phyloP scores from a whole-genome alignment of 2,113 vertebrate genomes.

The Macaca mulatta region DNA sequence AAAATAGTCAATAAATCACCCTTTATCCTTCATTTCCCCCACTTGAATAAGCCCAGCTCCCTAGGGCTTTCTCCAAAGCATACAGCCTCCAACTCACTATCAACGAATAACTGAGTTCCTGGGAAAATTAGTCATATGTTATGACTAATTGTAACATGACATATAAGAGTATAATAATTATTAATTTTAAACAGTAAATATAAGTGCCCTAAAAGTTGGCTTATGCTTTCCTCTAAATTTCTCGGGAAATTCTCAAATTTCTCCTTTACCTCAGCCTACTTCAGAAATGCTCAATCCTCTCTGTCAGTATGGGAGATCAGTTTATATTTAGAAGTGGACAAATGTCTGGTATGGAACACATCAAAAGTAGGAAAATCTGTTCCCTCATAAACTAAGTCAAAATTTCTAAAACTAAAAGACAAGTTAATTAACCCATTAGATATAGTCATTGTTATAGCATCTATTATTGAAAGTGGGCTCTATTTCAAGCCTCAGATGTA shows the following conservation, averaged over 20 bases:
- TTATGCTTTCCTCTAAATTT: conserved; percentile 40
- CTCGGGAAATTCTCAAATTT: conserved; percentile 65
- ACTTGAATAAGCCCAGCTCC: conserved; percentile 22
- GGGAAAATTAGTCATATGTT: conserved; percentile 9
- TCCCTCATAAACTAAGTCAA: conserved; percentile 21
- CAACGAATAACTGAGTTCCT: conserved; percentile 37
- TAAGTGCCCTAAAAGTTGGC: conserved; percentile 46
- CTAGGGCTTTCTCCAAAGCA: neutral
- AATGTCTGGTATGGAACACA: conserved; percentile 50
- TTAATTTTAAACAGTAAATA: conserved; percentile 68
- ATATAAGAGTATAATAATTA: conserved; percentile 53
- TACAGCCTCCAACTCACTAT: neutral
- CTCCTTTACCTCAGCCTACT: conserved; percentile 5
- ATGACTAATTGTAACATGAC: conserved; percentile 53
- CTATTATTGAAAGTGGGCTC: conserved; percentile 29
- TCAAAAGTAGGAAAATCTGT: conserved; percentile 45
- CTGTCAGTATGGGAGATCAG: conserved; percentile 2
- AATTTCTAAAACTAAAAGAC: conserved; percentile 27
- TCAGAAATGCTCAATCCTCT: conserved; percentile 28
- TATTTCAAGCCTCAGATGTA: neutral
- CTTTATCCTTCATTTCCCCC: conserved; percentile 65
- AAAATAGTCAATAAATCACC: conserved; percentile 63
- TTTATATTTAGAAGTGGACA: conserved; percentile 46
- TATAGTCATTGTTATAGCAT: neutral
- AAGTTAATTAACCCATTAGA: conserved; percentile 41